Evolutionary conservation across 2,888 invertebrate species (phyloP).

Genomic region (Drosophila merina): DNA sequence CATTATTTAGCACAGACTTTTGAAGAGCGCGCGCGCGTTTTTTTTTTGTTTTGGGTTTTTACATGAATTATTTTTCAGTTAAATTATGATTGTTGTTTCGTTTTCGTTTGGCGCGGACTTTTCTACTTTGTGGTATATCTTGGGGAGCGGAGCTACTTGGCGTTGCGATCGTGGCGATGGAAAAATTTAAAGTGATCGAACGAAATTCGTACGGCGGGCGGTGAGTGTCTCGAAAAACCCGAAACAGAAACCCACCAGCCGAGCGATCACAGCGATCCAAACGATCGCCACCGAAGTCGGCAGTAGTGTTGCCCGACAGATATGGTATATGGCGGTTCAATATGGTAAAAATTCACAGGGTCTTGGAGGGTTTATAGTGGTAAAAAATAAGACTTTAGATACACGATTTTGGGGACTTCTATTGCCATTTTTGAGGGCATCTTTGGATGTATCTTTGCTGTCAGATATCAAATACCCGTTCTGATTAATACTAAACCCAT

Average conservation of each 20-base stretch:
- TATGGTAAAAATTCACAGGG: not conserved
- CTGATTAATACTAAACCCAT: no score
- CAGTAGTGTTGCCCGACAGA: slow-evolving; percentile 1
- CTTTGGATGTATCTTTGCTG: no score
- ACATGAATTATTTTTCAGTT: no score
- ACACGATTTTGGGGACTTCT: no score
- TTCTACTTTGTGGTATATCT: slow-evolving; percentile 13
- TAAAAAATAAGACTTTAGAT: no score
- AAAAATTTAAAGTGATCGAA: slow-evolving; percentile 84
- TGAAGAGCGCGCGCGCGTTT: slow-evolving; percentile 56
- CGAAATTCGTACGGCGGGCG: slow-evolving; percentile 62
- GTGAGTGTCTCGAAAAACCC: slow-evolving; percentile 36
- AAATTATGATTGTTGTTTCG: slow-evolving; percentile 51
- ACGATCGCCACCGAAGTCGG: slow-evolving; percentile 51
- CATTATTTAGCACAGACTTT: slow-evolving; percentile 33
- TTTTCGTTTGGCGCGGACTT: slow-evolving; percentile 54
- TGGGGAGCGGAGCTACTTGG: slow-evolving; percentile 52
- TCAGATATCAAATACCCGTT: no score
- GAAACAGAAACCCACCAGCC: slow-evolving; percentile 45
- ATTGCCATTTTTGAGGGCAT: no score
- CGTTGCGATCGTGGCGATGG: slow-evolving; percentile 82
- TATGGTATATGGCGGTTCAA: not conserved
- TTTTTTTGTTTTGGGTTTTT: slow-evolving; percentile 5
- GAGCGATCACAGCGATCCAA: slow-evolving; percentile 18
- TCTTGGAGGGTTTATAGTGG: no score